Evolutionary conservation across 2,113 vertebrate species (phyloP), one percentile per base, ranked within the genome.

Genomic region (Chroicocephalus ridibundus): DNA sequence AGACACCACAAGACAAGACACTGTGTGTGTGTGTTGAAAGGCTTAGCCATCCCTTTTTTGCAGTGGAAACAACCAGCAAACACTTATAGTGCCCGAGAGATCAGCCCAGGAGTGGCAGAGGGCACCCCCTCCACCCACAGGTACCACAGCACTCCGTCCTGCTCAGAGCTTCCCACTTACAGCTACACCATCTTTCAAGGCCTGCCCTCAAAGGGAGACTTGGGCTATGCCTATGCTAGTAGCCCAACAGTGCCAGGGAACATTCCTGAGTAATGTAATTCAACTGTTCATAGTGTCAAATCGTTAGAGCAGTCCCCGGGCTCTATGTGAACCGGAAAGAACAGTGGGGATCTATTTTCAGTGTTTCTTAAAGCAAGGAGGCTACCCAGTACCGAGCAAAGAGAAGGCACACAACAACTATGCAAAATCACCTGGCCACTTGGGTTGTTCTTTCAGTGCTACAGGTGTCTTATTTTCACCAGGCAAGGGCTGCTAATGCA

Each of bases 11-110:
- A 61, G 38, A 74, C 15, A 16, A n/a, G 10, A 9, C 14, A 32
- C 46, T 22, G 3, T 21, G 12, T 40, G 18, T 29, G 36, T 22
- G 25, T 27, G 15, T 83, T 0, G 0, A 86, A 92, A 86, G 24
- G 6, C 64, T 58, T 57, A 81, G 7, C 19, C 6, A 6, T 54
- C 34, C 17, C 34, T 79, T 88, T 92, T 75, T 72, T 82, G 15
- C 44, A 75, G 31, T 16, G 42, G 52, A 75, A 93, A 49, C 69
- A 84, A 58, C 9, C 31, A 76, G 32, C 0, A 0, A 84, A 49
- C 13, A n/a, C 13, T 82, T 32, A 5, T 6, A 74, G 13, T 36
- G 25, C 31, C 34, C 5, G 3, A 34, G 10, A 88, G 46, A 71
- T 58, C n/a, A 75, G 4, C 25, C 15, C 22, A 42, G 47, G 29